Evolutionary conservation across 2,797 vertebrate genomes (phyloP).

Genomic region (Poeciliopsis gracilis): DNA sequence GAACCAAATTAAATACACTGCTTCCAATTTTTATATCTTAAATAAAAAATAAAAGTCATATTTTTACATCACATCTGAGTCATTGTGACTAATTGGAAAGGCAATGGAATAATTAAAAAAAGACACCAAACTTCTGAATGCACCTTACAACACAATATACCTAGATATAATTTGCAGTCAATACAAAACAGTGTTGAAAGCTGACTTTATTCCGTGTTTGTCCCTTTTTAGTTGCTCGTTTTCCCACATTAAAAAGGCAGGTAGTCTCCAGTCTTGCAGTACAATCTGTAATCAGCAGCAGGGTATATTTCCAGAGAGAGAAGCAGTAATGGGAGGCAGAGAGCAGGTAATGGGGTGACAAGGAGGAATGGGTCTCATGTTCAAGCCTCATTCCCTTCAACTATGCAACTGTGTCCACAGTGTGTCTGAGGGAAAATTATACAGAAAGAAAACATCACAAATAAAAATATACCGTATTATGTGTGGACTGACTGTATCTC

Average conservation of each 20-base stretch:
- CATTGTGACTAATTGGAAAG: too few relatives aligned
- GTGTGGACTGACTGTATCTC: background rate
- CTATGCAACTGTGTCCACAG: slow-evolving; percentile 8
- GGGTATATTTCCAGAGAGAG: slow-evolving; percentile 25
- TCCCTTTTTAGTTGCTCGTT: background rate
- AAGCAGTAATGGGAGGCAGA: slow-evolving; percentile 38
- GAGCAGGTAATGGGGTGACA: slow-evolving; percentile 51
- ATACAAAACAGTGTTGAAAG: background rate
- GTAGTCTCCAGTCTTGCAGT: slow-evolving; percentile 15
- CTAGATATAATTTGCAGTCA: background rate
- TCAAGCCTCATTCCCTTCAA: slow-evolving; percentile 47
- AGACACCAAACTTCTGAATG: too few relatives aligned
- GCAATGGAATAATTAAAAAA: too few relatives aligned
- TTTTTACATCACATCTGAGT: too few relatives aligned
- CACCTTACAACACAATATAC: background rate
- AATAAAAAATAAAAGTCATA: background rate
- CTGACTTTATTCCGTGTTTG: background rate
- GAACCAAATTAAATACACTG: too few relatives aligned
- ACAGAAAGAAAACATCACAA: background rate
- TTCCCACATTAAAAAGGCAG: background rate
- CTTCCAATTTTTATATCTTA: too few relatives aligned
- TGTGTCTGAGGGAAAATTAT: slow-evolving; percentile 17
- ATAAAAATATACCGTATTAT: background rate
- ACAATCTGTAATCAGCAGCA: slow-evolving; percentile 10
- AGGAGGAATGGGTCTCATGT: slow-evolving; percentile 30